phyloP scores from a whole-genome alignment of 2,797 vertebrate genomes.

The Gymnocypris eckloni region DNA sequence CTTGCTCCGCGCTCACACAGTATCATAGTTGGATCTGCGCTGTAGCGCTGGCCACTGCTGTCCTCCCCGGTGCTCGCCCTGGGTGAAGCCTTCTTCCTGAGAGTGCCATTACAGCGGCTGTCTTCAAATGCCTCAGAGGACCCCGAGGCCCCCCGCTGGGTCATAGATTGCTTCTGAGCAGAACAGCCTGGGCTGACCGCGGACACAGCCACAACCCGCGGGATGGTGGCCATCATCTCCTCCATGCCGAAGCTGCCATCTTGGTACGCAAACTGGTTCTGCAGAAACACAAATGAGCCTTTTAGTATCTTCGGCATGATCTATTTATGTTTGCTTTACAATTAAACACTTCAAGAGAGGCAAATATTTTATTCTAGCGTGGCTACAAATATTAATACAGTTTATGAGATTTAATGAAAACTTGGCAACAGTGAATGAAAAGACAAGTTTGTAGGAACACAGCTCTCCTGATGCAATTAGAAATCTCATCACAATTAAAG shows the following conservation, averaged over 20 bases:
- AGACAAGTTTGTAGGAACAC: constrained; percentile 4
- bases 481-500: constrained; percentile 30
- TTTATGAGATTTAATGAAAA: constrained; percentile 36
- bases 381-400: constrained; percentile 25
- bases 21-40: constrained; percentile 91
- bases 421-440: constrained; percentile 31
- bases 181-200: constrained; percentile 77
- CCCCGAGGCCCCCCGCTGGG: constrained; percentile 77
- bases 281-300: constrained; percentile 1
- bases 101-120: constrained; percentile 91
- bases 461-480: constrained; percentile 33
- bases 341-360: constrained; percentile 29
- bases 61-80: constrained; percentile 81
- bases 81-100: constrained; percentile 86
- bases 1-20: constrained; percentile 83
- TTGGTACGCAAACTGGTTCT: constrained; percentile 80
- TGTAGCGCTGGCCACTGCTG: constrained; percentile 91
- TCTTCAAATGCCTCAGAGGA: constrained; percentile 81
- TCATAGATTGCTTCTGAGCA: constrained; percentile 80
- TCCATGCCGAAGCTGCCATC: constrained; percentile 79
- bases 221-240: constrained; percentile 82
- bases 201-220: constrained; percentile 79
- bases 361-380: constrained; percentile 17
- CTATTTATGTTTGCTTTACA: constrained; percentile 23
- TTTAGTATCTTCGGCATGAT: neutral